Base-by-base conservation (phyloP, 2,797 vertebrate species). In the Oreortyx pictus region DNA sequence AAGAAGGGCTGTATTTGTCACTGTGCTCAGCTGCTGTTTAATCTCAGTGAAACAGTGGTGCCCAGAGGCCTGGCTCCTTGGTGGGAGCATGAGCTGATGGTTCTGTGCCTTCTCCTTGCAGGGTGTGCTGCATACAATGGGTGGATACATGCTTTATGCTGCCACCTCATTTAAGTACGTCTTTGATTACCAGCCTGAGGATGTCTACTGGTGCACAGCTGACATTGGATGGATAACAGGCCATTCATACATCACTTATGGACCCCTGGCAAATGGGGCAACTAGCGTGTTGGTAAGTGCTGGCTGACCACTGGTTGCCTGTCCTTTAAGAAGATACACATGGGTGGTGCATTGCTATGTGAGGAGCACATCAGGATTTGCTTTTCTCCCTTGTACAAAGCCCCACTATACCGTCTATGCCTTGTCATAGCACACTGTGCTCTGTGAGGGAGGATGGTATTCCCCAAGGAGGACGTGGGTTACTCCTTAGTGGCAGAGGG, bases 221-320 rank as follows among this genome's bases (percentile, higher is more conserved):
- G 99, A 99, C 97, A 98, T 99, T 12, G 99, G 99, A 5, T 99
- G 99, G 99, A 99, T 99, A 96, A 99, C 99, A 0, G 99, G 99
- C 23, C 99, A 99, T 95, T 99, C 99, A 79, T 99, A 99, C 96
- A 97, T 99, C 97, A 98, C 98, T 16, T 99, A 99, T 0, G 99
- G 99, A 22, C 99, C 99, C 8, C 96, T 99, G 96, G 99, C 98
- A 27, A 99, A 99, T 2, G 99, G 99, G 29, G 99, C 99, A 85
- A 98, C 98, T 78, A 98, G 98, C 18, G 98, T 99, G 62, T 91
- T 99, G 97, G 99, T 99, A 95, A 98, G 99, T 95, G 86, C 87
- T 62, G 49, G 15, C 2, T 35, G 57, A 19, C 65, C 7, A 11
- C 12, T 22, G 66, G 37, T 3, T 35, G 35, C 72, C 37, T 50